Evolutionary conservation across 2,113 vertebrate genomes (phyloP), one percentile per base, ranked within the genome.

Genomic region (Azemiops feae): DNA sequence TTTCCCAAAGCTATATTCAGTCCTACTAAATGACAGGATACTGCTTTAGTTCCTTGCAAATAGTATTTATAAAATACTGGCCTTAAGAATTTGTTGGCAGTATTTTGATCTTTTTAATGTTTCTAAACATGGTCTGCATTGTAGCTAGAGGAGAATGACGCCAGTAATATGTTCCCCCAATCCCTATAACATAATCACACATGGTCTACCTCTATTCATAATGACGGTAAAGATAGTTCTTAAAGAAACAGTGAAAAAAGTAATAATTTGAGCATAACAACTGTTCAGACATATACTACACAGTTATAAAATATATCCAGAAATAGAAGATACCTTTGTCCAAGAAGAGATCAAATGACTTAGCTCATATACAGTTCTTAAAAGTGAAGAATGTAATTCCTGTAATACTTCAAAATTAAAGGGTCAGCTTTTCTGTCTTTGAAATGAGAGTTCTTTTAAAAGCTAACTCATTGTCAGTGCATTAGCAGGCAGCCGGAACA

Each of bases 341-440:
- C 93, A 91, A 91, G 60, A 86, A 95, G 93, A 96, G 94, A 93
- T 95, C 95, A 95, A 93, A 93, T 97, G 94, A 96, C 96, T 96
- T 96, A 96, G 91, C 88, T 89, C 52, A 81, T 97, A 96, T 96
- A 94, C 87, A 94, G 93, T 94, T 97, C 96, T 95, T 96, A 96
- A 96, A 96, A 95, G 95, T 96, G 96, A 96, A 96, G 96, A 96
- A 94, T 96, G 91, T 94, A 97, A 97, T 96, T 97, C 95, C 94
- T 92, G 91, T 96, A 96, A 97, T 97, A 91, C 50, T 94, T 96
- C 95, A 92, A 93, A 97, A 97, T 97, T 94, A 97, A 96, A 96
- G 96, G 95, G 96, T 96, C 95, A 96, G 91, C 87, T 90, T 91
- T 92, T 97, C 92, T 45, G 39, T 97, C 96, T 95, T 60, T 94